phyloP scores from a whole-genome alignment of 2,113 vertebrate genomes.

The Sisor rabdophorus region DNA sequence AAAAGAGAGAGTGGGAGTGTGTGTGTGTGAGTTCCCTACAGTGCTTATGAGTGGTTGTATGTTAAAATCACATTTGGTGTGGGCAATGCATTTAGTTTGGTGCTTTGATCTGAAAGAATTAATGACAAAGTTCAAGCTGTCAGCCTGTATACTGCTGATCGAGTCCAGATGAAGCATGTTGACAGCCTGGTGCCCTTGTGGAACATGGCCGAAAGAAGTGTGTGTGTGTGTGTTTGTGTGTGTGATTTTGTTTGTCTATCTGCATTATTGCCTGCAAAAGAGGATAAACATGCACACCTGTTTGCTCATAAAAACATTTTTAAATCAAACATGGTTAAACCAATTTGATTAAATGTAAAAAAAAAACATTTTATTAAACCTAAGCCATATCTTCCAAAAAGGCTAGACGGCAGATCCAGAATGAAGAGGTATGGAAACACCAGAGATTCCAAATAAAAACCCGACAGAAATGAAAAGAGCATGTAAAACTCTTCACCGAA shows the following conservation, averaged over 20 bases:
- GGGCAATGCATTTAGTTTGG: slow-evolving; percentile 36
- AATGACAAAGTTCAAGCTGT: slow-evolving; percentile 66
- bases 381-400: slow-evolving; percentile 45
- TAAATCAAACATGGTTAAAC: slow-evolving; percentile 49
- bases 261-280: slow-evolving; percentile 31
- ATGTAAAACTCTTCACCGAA: not conserved
- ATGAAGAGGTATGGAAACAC: not conserved
- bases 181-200: slow-evolving; percentile 37
- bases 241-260: slow-evolving; percentile 27
- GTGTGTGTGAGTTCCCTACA: not conserved
- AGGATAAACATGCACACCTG: slow-evolving; percentile 41
- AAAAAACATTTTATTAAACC: slow-evolving; percentile 37
- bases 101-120: slow-evolving; percentile 64
- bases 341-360: slow-evolving; percentile 44
- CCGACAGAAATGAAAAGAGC: not conserved
- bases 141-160: slow-evolving; percentile 54
- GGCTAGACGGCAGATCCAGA: slow-evolving; percentile 1
- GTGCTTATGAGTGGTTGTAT: slow-evolving; percentile 14
- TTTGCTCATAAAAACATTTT: slow-evolving; percentile 46
- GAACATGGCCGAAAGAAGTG: slow-evolving; percentile 35
- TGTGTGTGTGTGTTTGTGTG: slow-evolving; percentile 7
- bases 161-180: slow-evolving; percentile 57
- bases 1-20: not conserved
- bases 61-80: not conserved
- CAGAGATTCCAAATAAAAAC: not conserved